Percentiles rank a stretch among this genome's conserved stretches.
phyloP scores from a whole-genome alignment of 2,888 invertebrate species.

The Piscicola geometra region DNA sequence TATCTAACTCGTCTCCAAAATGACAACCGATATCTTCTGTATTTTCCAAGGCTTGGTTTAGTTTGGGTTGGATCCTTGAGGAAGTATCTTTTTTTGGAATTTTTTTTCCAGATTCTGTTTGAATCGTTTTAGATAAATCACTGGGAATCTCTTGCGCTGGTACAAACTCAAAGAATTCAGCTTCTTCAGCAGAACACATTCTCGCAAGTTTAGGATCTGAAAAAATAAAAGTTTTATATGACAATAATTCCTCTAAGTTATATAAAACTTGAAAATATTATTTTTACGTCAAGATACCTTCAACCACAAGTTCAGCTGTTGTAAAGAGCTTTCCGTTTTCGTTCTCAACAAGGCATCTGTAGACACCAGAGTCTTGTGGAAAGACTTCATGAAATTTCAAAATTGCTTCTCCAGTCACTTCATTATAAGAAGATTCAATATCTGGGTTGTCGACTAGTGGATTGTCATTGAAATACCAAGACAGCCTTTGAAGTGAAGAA shows the following conservation, averaged over 20 bases:
- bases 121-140: too few relatives aligned
- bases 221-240: background rate
- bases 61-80: background rate
- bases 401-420: slow-evolving; percentile 60
- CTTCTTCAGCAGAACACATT: background rate
- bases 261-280: background rate
- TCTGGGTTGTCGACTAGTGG: slow-evolving; percentile 43
- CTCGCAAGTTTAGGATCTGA: background rate
- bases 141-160: background rate
- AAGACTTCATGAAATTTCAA: slow-evolving; percentile 91
- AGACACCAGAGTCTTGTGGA: slow-evolving; percentile 91
- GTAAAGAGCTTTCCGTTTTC: slow-evolving; percentile 90
- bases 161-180: background rate
- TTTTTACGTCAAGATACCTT: slow-evolving; percentile 41
- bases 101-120: too few relatives aligned
- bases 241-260: background rate
- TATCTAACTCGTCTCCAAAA: background rate
- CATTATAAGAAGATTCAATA: slow-evolving; percentile 50
- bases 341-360: slow-evolving; percentile 90
- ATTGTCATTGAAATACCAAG: slow-evolving; percentile 86
- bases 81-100: background rate
- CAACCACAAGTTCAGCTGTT: slow-evolving; percentile 51
- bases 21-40: background rate
- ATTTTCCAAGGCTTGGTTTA: background rate
- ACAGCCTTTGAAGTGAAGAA: slow-evolving; percentile 70